Conservation (phyloP, 2,113 vertebrate genomes). For the Oxyruncus cristatus region DNA sequence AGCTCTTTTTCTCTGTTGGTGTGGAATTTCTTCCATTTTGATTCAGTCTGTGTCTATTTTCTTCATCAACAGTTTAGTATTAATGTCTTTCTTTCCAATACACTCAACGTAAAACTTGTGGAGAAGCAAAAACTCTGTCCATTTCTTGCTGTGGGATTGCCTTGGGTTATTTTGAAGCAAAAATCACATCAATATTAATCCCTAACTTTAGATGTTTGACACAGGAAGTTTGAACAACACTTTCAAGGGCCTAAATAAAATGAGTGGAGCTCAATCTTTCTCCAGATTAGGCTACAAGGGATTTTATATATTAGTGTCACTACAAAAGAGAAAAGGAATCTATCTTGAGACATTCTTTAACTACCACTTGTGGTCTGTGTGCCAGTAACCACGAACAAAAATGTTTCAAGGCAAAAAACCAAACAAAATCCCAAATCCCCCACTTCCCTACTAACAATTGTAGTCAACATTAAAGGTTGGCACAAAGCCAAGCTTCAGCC, state of each 20-base stretch:
- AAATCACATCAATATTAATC: background rate
- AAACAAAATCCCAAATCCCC: fast-evolving
- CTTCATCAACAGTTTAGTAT: background rate
- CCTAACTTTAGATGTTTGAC: background rate
- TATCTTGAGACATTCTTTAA: background rate
- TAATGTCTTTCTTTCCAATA: background rate
- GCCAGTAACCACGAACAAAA: background rate
- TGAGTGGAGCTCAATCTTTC: background rate
- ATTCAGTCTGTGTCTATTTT: background rate
- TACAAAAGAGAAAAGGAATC: background rate
- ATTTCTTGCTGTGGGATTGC: background rate
- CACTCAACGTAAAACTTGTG: fast-evolving
- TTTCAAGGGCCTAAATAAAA: background rate
- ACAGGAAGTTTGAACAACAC: background rate
- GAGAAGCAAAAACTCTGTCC: background rate
- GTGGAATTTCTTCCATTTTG: background rate
- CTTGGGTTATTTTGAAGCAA: background rate
- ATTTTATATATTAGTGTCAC: background rate
- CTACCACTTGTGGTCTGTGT: background rate
- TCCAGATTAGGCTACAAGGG: background rate
- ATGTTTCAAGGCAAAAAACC: background rate
- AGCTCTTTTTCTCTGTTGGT: background rate
- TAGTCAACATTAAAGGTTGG: background rate
- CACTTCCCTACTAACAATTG: background rate
- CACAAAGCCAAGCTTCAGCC: background rate